Base-by-base conservation (phyloP, 2,113 vertebrate species). In the Choloepus hoffmanni region DNA sequence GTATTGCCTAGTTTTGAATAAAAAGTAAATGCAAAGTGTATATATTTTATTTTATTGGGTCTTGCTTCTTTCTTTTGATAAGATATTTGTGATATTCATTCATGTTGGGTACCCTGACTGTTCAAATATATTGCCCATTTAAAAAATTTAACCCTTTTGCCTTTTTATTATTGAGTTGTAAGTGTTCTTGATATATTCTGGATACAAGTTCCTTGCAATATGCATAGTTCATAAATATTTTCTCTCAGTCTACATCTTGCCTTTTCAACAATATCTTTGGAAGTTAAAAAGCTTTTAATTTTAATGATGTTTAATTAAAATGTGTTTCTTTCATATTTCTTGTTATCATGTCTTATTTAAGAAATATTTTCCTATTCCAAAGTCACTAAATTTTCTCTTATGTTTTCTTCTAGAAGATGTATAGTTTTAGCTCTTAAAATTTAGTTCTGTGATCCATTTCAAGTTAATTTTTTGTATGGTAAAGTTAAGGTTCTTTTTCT, bases 321-420 rank as follows among this genome's bases (percentile, higher is more conserved):
- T 33, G 5, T 62, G 81, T 68, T 87, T 76, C 40, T 92, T 90
- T 87, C 63, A 58, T 77, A 73, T 78, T 45, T 90, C 65, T 36
- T 88, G 28, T 60, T 45, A 23, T 68, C 48, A 23, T 65, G 19
- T 68, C 11, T 15, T 58, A 36, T 85, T 94, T 74, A 26, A 40
- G 93, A 92, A 92, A 62, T 85, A 62, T 28, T 68, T 85, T 94
- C 30, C 28, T 68, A 26, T 74, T 92, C 10, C 43, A 74, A 92
- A 85, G 18, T 68, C 40, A 58, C 19, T 88, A 73, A 86, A 30
- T 24, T 53, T 79, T 95, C 63, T 53, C 5, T 18, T 33, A 78
- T 55, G 50, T 65, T 96, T 90, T 91, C 55, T 91, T 93, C 55
- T 88, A 55, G 21, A 73, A 65, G 40, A 85, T 79, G 84, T 68